Evolutionary conservation across 2,797 vertebrate species (phyloP), one percentile per base, ranked within the genome.

Genomic region (Falco concolor): DNA sequence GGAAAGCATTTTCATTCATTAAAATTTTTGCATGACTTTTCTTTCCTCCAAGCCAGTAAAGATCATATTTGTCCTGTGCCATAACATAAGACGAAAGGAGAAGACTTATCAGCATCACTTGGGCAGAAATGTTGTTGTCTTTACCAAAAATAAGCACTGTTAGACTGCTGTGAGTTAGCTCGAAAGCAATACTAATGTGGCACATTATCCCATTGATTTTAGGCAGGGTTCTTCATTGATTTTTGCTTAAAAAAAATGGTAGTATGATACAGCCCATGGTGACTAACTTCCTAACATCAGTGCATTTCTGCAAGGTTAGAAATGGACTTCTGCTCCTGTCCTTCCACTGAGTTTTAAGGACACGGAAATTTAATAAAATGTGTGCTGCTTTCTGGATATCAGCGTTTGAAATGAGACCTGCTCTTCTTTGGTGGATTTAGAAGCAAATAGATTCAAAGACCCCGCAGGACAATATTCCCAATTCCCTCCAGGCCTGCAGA

Each of bases 191-290:
- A 72, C 80, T 95, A 96, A 96, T 89, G 94, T 87, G 84, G 91
- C 42, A 92, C 92, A 84, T 95, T 89, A 95, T 85, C 72, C 81
- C 94, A 94, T 89, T 89, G 96, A 94, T 96, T 97, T 97, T 95
- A 95, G 90, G 93, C 93, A 95, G 93, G 95, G 95, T 89, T 96
- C 95, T 95, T 74, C 90, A 93, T 92, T 67, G 93, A 97, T 96
- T 96, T 93, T 60, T 92, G 17, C 61, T 79, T 87, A 8, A 14
- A 95, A 92, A 92, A 93, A 77, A 83, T 22, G 73, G 53, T 38
- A 8, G 10, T 5, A 78, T 27, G 65, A 94, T 78, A 81, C 82
- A 96, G 91, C 45, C 65, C 72, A 27, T 7, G 24, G 81, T 80
- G 91, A 27, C 68, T 84, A 89, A 94, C 84, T 92, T 92, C 81